Percentiles rank a stretch among this genome's conserved stretches.
Conservation (phyloP, 2,888 invertebrate genomes). For the Drosophila emarginata region DNA sequence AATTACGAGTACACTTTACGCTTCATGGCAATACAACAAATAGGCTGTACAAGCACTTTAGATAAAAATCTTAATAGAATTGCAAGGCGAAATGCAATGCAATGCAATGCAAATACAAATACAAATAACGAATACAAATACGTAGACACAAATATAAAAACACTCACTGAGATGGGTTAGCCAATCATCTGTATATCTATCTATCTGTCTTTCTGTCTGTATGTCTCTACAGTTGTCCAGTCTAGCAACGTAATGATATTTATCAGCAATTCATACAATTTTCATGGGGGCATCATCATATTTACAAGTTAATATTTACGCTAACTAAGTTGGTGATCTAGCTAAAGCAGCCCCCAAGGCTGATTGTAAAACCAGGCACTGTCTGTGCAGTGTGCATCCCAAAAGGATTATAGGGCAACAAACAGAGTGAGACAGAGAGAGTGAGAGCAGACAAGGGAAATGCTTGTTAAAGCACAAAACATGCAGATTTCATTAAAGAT, state of each 20-base stretch:
- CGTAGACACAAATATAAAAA: neutral
- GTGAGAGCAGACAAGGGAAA: constrained; percentile 78
- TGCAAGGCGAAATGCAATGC: constrained; percentile 69
- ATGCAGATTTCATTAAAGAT: constrained; percentile 81
- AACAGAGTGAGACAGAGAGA: constrained; percentile 18
- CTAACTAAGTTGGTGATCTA: constrained; percentile 59
- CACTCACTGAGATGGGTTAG: neutral
- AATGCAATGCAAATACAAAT: constrained; percentile 38
- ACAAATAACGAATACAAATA: constrained; percentile 21
- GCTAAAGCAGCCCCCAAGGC: constrained; percentile 23
- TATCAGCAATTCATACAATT: constrained; percentile 78
- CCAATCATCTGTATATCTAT: neutral
- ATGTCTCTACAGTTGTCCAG: constrained; percentile 10
- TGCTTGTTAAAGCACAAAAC: constrained; percentile 80
- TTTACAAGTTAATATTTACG: constrained; percentile 82
- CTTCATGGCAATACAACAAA: constrained; percentile 57
- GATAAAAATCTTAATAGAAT: constrained; percentile 80
- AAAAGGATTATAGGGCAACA: constrained; percentile 60
- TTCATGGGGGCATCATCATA: constrained; percentile 80
- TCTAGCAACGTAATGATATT: constrained; percentile 72
- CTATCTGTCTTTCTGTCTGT: neutral
- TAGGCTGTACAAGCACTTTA: constrained; percentile 74
- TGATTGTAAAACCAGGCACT: constrained; percentile 22
- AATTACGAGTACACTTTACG: constrained; percentile 61
- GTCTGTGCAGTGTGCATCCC: constrained; percentile 51